Conservation (phyloP, 2,888 invertebrate species). For the Pimpla rufipes region DNA sequence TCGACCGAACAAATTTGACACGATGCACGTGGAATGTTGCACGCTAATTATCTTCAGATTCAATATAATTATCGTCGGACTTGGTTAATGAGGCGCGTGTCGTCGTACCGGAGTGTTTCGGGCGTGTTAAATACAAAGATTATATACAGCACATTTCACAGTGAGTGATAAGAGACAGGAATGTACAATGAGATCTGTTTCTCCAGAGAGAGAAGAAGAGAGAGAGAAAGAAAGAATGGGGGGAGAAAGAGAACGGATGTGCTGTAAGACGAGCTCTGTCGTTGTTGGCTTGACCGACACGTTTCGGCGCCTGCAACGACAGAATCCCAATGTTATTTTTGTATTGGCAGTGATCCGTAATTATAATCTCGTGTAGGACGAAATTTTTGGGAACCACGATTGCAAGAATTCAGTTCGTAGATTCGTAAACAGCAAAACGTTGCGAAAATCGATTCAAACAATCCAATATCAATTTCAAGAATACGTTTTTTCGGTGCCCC, state of each 20-base stretch:
- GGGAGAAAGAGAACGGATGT: not conserved
- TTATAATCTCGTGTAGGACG: not conserved
- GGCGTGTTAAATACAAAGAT: constrained; percentile 46
- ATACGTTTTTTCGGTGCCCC: too few relatives aligned
- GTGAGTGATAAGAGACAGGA: constrained; percentile 45
- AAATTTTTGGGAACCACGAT: not conserved
- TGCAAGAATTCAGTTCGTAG: not conserved
- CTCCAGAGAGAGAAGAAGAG: not conserved
- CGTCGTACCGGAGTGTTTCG: not conserved
- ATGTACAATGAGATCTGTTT: constrained; percentile 59
- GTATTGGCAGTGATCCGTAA: not conserved
- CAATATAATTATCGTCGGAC: constrained; percentile 21
- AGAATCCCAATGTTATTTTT: not conserved
- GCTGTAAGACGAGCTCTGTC: not conserved
- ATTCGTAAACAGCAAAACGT: too few relatives aligned
- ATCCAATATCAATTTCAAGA: too few relatives aligned
- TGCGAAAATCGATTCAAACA: too few relatives aligned
- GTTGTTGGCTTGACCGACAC: not conserved
- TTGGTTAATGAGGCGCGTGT: constrained; percentile 22
- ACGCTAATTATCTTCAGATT: not conserved
- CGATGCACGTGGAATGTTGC: constrained; percentile 2
- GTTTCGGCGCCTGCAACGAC: not conserved
- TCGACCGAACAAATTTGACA: not conserved
- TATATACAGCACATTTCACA: constrained; percentile 30
- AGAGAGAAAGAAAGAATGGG: too few relatives aligned